Evolutionary conservation across 2,888 invertebrate genomes (phyloP), one percentile per base, ranked within the genome.

Genomic region (Thera obeliscata): DNA sequence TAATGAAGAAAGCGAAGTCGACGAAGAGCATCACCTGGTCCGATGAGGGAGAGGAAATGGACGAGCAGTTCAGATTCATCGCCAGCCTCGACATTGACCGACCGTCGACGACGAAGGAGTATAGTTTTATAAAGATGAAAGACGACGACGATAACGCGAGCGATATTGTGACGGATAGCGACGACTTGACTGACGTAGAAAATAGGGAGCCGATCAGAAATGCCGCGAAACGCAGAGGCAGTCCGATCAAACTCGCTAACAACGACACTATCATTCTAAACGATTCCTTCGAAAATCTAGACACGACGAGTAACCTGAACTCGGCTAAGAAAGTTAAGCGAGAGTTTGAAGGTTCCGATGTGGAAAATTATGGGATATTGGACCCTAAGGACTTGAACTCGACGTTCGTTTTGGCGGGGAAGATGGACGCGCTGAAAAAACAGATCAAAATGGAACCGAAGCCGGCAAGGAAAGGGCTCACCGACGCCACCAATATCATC

Each of bases 21-120:
- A 91, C 94, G 1, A 94, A 94, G 78, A 91, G 91, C 41, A 95
- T 96, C 11, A 94, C 94, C 9, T 96, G 95, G 95, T 93, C 94
- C 0, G 95, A 95, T 73, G 85, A 85, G 50, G 88, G 90, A 9
- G 60, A 69, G 0, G 87, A 87, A 48, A 77, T 65, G 2, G 88
- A 89, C 50, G 69, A 85, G 0, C 81, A 87, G 35, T 88, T 91
- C 75, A 87, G 87, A 74, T 90, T 85, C 69, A 81, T 93, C 35
- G 83, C 86, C 0, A 87, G 83, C 8, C 66, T 94, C 36, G 87
- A 90, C 43, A 61, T 89, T 4, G 79, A 87, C 0, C 86, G 87
- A 66, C 90, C 90, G 0, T 81, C 80, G 1, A 78, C 81, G 0
- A 81, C 79, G 0, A 74, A 81, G 3, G 86, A 86, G 7, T 78